These are phyloP conservation scores for Phaethornis superciliosus DNA, from an alignment of 2,113 vertebrate species.

Conservation along the genomic window DNA sequence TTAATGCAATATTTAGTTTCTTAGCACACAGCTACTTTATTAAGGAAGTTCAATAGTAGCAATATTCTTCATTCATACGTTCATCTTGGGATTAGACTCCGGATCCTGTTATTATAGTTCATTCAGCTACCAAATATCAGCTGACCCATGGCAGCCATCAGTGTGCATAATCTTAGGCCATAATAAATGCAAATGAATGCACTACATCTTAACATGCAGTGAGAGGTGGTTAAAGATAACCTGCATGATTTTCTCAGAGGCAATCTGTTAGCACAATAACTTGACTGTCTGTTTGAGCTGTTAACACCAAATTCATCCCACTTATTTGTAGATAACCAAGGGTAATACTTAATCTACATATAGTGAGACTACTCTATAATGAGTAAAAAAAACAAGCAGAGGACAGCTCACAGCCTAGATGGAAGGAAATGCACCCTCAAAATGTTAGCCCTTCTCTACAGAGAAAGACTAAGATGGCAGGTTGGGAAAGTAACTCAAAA, in stretches of 20 bases:
- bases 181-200: neutral
- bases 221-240: neutral
- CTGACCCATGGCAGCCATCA: neutral
- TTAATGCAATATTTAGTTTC: neutral
- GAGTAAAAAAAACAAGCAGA: neutral
- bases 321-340: neutral
- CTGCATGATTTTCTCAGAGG: neutral
- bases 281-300: rapidly evolving
- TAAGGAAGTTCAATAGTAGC: neutral
- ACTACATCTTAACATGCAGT: neutral
- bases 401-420: neutral
- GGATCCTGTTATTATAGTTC: neutral
- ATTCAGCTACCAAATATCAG: neutral
- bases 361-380: neutral
- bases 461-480: neutral
- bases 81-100: neutral
- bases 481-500: neutral
- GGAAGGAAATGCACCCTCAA: neutral
- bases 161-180: neutral
- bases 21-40: neutral
- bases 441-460: neutral
- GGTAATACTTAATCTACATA: neutral
- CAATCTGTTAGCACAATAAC: neutral
- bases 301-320: neutral
- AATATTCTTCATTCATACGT: neutral